Evolutionary conservation across 1,140 invertebrate genomes (phyloP), one percentile per base, ranked within the genome.

Genomic region (Lepidurus couesii): DNA sequence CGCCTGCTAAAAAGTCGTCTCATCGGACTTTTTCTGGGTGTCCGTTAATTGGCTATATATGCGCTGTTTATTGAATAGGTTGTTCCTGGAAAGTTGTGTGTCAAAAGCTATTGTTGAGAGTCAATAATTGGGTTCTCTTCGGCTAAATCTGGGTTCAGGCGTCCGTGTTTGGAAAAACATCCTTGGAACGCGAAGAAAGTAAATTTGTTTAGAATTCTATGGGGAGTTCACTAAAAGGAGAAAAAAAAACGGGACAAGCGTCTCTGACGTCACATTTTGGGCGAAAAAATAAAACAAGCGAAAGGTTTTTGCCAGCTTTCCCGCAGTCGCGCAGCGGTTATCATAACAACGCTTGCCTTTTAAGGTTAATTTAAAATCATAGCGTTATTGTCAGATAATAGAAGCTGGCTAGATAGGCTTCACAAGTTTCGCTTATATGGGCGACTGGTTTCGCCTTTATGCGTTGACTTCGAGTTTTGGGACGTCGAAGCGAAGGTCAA

Each of bases 401-500:
- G 34, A 34, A 34, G 34, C 34, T 34, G 34, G 34, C 34, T 34
- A 13, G n/a, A 65, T 65, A 65, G 21, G 53, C 16, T 65, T 65
- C 13, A 7, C 4, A 16, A 16, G 53, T 21, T 47, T 47, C 45
- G 45, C 53, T n/a, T 65, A 65, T 65, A 65, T 65, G 53, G 53
- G 53, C 9, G 53, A 65, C 53, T 65, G 53, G 53, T 65, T 65
- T 65, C n/a, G 53, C 21, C 53, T 65, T 16, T 13, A 65, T 21
- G 53, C 53, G 53, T 13, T 65, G 5, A 34, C 21, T 65, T 65
- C 53, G 53, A 65, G 53, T 65, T 65, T 65, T 65, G 53, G 21
- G 53, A 65, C 53, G 47, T 65, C 47, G 47, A 65, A 65, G 21
- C 47, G 53, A 65, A 65, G 53, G 53, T 65, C 53, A 65, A 65